Conservation (phyloP, 2,113 vertebrate genomes). For the Syrrhaptes paradoxus region DNA sequence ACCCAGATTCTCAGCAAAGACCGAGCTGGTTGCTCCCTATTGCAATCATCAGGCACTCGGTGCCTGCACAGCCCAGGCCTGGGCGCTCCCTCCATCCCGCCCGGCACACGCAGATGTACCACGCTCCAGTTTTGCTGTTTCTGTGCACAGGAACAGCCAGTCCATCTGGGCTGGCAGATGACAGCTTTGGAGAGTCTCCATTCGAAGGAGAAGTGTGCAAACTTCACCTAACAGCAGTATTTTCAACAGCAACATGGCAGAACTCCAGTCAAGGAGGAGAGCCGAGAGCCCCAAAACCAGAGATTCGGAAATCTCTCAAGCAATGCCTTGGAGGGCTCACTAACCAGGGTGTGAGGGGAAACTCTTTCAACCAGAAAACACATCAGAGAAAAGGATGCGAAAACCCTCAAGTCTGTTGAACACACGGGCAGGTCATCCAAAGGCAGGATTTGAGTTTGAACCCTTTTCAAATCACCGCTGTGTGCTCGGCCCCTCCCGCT, state of each 20-base stretch:
- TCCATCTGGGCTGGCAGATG: constrained; percentile 10
- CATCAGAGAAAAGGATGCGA: background rate
- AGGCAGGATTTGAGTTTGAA: background rate
- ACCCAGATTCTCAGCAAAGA: background rate
- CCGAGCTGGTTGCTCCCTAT: background rate
- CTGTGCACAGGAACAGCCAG: background rate
- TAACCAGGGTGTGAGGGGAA: background rate
- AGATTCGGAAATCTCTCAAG: background rate
- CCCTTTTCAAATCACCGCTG: background rate
- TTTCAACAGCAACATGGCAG: background rate
- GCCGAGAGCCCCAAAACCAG: background rate
- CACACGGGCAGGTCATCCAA: background rate
- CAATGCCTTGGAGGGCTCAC: background rate
- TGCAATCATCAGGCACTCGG: background rate
- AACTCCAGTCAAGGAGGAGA: background rate
- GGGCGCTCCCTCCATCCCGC: background rate
- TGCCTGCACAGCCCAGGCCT: background rate
- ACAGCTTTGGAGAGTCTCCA: background rate
- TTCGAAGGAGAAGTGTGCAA: constrained; percentile 6
- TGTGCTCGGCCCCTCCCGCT: background rate
- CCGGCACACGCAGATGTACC: background rate
- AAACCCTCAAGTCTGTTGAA: background rate
- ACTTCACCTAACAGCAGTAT: background rate
- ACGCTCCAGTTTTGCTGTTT: background rate
- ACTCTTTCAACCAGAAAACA: background rate